phyloP scores from a whole-genome alignment of 2,113 vertebrate genomes.

The Dromaius novaehollandiae region DNA sequence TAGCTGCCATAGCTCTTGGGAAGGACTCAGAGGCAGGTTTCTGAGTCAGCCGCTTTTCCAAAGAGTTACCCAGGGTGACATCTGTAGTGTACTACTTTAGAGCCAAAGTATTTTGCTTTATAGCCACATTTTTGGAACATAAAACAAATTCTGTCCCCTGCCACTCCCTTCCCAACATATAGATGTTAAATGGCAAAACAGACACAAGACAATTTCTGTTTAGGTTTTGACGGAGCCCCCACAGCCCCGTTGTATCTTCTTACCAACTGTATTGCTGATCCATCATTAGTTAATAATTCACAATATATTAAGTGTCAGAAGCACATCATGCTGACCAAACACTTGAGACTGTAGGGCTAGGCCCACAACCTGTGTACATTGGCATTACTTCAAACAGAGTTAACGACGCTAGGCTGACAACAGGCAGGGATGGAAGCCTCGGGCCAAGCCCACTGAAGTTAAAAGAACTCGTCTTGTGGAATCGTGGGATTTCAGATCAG shows the following conservation, averaged over 20 bases:
- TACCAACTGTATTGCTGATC: background rate
- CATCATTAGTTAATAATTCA: background rate
- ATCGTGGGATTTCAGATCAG: background rate
- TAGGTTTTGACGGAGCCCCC: background rate
- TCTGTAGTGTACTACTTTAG: rapidly evolving
- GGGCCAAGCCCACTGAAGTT: background rate
- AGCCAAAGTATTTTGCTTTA: background rate
- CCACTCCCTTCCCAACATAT: background rate
- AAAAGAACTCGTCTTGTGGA: background rate
- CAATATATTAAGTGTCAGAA: background rate
- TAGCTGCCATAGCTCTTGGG: background rate
- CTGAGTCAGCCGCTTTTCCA: background rate
- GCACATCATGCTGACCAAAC: background rate
- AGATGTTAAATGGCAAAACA: background rate
- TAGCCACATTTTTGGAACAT: background rate
- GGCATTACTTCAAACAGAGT: background rate
- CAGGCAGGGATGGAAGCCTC: background rate
- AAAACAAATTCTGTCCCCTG: background rate
- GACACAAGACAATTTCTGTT: background rate
- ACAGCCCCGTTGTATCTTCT: background rate
- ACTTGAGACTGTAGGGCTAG: background rate
- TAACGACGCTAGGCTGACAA: rapidly evolving
- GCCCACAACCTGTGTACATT: too few relatives aligned
- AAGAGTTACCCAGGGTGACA: background rate
- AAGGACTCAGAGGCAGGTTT: background rate